Base-by-base conservation (phyloP, 1,140 invertebrate genomes). In the Campoletis sonorensis region DNA sequence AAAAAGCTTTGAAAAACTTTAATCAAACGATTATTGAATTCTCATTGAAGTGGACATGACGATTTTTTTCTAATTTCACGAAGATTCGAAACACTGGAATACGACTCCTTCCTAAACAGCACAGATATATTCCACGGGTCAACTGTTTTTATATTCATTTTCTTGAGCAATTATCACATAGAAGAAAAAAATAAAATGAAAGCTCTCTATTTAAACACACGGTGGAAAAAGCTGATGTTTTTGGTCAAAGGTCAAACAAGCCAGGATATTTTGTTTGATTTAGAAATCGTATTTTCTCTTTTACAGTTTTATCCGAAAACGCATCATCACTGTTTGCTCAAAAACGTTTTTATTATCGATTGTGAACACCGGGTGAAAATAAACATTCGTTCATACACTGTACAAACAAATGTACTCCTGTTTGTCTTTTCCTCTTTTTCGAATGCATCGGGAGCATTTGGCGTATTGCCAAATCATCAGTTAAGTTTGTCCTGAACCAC, bases 391-490 rank as follows among this genome's bases (percentile, higher is more conserved):
- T 49, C 40, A 58, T 10, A 23, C 61, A 23, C 7, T 67, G n/a
- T 51, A 73, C 71, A 73, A 49, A 73, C 40, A 23, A 73, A 37
- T 21, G 71, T 51, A 37, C 23, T 67, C 30, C 23, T 67, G n/a
- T 27, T 23, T 27, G 4, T 7, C 21, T 67, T 13, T 26, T 67
- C 61, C 61, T 58, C 61, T 67, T 11, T 37, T 16, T 26, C 40
- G 21, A 51, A 26, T 73, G 21, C 40, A 58, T 58, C 13, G 37
- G 40, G 8, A 67, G 71, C 71, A 73, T 49, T 45, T 73, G 71
- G 71, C 71, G 40, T 73, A 51, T 73, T 49, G 71, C 71, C 71
- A 73, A 73, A 51, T 51, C 71, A 73, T 73, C 51, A 73, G 71
- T 73, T 73, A 23, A 45, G 71, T 51, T 73, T 71, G 33, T 71